Base-by-base conservation (phyloP, 2,113 vertebrate species). In the Poicephalus gulielmi region DNA sequence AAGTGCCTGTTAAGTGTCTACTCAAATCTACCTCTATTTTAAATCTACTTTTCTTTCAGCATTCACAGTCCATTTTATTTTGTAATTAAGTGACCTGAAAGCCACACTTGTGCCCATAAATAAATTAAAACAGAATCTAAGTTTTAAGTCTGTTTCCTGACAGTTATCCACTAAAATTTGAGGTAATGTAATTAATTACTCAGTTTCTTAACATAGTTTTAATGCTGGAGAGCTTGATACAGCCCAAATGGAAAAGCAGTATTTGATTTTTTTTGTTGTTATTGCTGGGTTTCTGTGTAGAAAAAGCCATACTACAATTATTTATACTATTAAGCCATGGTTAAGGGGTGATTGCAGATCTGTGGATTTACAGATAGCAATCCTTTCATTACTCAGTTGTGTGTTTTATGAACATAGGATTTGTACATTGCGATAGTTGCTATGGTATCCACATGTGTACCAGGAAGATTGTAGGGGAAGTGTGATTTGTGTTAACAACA, bases 361-460 rank as follows among this genome's bases (percentile, higher is more conserved):
- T 86, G 57, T 74, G 96, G 77, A 82, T 92, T 87, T 92, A 63
- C 62, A 92, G 83, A 93, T 55, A 92, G 67, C 70, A 94, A 94
- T 83, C 30, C 90, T 73, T 92, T 88, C 93, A 81, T 95, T 90
- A 91, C 11, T 73, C 77, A 63, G 63, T 76, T 74, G 37, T 93
- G 90, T 96, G 91, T 92, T 96, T 94, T 94, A 83, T 11, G 3
- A 90, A 80, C 71, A 25, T 37, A 88, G 95, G 91, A 71, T 82
- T 90, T 84, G 78, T 83, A 75, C 14, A 1, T 20, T 92, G 27
- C 75, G 95, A 97, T 96, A 92, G 96, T 92, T 96, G 91, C 95
- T 82, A 92, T 97, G 95, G 87, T 41, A 89, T 44, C 96, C 90
- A 82, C 93, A 74, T 92, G 86, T 93, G 76, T 86, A 79, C 76